A percentile compares a stretch with the other conserved stretches of the same genome.
phyloP scores from a whole-genome alignment of 2,888 invertebrate species.

The Pammene fasciana region DNA sequence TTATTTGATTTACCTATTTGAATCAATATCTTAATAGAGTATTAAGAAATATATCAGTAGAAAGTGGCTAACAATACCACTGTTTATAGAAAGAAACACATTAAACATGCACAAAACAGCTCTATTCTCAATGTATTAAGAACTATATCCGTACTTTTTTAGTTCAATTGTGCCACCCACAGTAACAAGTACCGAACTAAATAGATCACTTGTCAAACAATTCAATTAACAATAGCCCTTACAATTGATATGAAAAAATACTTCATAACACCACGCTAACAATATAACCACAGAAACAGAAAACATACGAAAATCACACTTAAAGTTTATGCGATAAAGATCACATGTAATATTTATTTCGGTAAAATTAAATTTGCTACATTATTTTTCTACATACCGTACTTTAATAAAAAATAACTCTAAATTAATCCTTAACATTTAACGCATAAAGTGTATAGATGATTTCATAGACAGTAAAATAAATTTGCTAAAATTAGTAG shows the following conservation, averaged over 20 bases:
- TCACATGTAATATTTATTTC: not conserved
- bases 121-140: not conserved
- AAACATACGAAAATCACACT: conserved; percentile 9
- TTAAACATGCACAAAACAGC: not conserved
- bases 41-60: conserved; percentile 31
- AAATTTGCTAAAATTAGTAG: conserved; percentile 43
- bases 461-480: not conserved
- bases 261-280: conserved; percentile 16
- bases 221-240: conserved; percentile 66
- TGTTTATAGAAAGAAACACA: conserved; percentile 3
- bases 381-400: conserved; percentile 27
- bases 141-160: not conserved
- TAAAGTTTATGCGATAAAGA: conserved; percentile 15
- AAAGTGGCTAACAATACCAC: conserved; percentile 28
- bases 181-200: conserved; percentile 50
- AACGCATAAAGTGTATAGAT: conserved; percentile 1
- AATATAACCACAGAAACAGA: not conserved
- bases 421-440: conserved; percentile 3
- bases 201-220: conserved; percentile 61
- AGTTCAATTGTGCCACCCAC: conserved; percentile 56
- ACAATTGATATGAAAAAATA: conserved; percentile 53
- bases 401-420: not conserved
- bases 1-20: not conserved
- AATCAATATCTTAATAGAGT: conserved; percentile 27
- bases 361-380: conserved; percentile 36